Evolutionary conservation across 2,797 vertebrate species (phyloP).

Genomic region (Anguilla obscura): DNA sequence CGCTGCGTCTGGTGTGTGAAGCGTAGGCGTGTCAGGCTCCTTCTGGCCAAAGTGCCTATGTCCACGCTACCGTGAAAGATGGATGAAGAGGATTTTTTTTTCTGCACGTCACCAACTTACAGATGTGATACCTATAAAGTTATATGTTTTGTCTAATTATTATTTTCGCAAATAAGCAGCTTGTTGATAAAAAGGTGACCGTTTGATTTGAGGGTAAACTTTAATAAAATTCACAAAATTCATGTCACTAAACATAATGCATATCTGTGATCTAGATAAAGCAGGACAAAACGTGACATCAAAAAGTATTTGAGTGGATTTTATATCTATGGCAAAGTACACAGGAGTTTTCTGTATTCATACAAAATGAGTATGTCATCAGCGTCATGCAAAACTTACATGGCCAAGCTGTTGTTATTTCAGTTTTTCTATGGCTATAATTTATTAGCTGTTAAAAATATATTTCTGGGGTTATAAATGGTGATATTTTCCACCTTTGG

Average conservation of each 20-base stretch:
- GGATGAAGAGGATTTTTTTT: no score
- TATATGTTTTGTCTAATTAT: no score
- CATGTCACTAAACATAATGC: no score
- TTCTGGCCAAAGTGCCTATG: slow-evolving; percentile 38
- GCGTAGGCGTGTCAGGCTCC: slow-evolving; percentile 45
- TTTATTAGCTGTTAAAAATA: slow-evolving; percentile 7
- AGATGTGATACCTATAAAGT: no score
- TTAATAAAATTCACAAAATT: no score
- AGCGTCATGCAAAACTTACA: not conserved
- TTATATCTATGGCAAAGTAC: not conserved
- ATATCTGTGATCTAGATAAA: not conserved
- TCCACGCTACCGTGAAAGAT: no score
- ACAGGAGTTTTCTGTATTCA: not conserved
- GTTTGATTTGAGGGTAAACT: no score
- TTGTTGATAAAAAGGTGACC: no score
- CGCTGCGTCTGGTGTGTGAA: slow-evolving; percentile 55
- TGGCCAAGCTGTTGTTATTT: not conserved
- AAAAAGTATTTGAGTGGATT: not conserved
- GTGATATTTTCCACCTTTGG: slow-evolving; percentile 23
- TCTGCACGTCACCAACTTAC: no score
- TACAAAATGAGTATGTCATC: not conserved
- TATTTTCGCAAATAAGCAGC: no score
- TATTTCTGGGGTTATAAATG: not conserved
- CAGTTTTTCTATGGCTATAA: not conserved
- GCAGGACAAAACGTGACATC: not conserved